These are phyloP conservation scores for Eulithis testata DNA, from an alignment of 2,888 invertebrate species.

Conservation along the genomic window DNA sequence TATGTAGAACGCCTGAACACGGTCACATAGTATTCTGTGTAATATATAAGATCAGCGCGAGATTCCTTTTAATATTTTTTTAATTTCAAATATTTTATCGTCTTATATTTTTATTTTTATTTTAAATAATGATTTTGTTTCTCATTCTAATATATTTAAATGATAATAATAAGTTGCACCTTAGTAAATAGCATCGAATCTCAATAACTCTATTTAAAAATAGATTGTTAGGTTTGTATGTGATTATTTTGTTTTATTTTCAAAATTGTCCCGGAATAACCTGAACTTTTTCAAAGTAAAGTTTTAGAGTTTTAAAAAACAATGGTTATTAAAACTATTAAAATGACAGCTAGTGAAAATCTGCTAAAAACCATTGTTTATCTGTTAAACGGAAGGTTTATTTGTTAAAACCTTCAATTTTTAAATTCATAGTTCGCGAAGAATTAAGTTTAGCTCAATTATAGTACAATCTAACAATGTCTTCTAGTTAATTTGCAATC, in stretches of 20 bases:
- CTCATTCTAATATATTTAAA: constrained; percentile 9
- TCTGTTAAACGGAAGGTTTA: too few relatives aligned
- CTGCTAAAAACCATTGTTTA: too few relatives aligned
- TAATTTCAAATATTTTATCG: constrained; percentile 12
- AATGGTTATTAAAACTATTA: too few relatives aligned
- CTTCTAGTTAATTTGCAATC: too few relatives aligned
- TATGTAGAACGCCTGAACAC: constrained; percentile 42
- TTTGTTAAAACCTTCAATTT: too few relatives aligned
- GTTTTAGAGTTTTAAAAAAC: too few relatives aligned
- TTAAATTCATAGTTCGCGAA: too few relatives aligned
- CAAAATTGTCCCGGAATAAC: too few relatives aligned
- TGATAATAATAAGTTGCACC: constrained; percentile 7
- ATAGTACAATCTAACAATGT: neutral
- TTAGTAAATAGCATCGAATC: constrained; percentile 49
- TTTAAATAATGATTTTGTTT: constrained; percentile 12
- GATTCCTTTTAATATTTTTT: constrained; percentile 46
- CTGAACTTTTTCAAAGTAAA: too few relatives aligned
- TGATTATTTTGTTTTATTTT: neutral
- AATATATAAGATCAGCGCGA: constrained; percentile 54
- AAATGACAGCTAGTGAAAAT: too few relatives aligned
- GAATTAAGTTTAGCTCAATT: neutral
- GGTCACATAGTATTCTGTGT: constrained; percentile 64
- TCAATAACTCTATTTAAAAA: constrained; percentile 43
- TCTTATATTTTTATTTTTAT: constrained; percentile 19
- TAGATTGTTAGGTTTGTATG: constrained; percentile 37